Evolutionary conservation across 2,888 invertebrate species (phyloP), one percentile per base, ranked within the genome.

Genomic region (Formica aserva): DNA sequence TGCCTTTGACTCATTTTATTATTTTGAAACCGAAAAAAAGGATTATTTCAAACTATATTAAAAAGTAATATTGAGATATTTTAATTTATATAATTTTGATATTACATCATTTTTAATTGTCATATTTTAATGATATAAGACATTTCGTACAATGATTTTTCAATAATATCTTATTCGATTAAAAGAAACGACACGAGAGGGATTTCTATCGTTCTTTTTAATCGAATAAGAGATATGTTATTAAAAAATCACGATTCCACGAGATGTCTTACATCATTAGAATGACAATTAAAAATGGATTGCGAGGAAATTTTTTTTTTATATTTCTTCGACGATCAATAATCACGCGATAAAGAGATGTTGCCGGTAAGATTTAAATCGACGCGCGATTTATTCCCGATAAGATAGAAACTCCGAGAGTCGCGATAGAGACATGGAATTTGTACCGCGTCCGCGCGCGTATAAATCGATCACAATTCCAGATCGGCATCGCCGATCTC

Each of bases 351-450:
- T 66, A 35, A 75, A 13, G 35, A n/a, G 26, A 41, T 41, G 18
- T 13, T 3, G 13, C 38, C 15, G 15, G 55, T 41, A 15, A 66
- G 41, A 41, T 52, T 26, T 52, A 22, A 66, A 9, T 57, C 38
- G 9, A 15, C 32, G 32, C 76, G 65, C 8, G 22, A 48, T 35
- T 55, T 67, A n/a, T n/a, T 18, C 13, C 18, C 76, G 77, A 77
- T 77, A 77, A 77, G 77, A 77, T 77, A 77, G 35, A 29, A 69
- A 77, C n/a, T 55, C 35, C 13, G 4, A 35, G 6, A 35, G 8
- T 18, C 35, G 35, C 29, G 66, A 65, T 32, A 6, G 18, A 6
- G 32, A 35, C 5, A 26, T 5, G 41, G 29, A 77, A n/a, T 69
- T 69, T 69, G 55, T 18, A 77, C 48, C 9, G 13, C 52, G 35